These are phyloP conservation scores for Omphaloscelis lunosa DNA, from an alignment of 2,888 invertebrate species.

Conservation along the genomic window DNA sequence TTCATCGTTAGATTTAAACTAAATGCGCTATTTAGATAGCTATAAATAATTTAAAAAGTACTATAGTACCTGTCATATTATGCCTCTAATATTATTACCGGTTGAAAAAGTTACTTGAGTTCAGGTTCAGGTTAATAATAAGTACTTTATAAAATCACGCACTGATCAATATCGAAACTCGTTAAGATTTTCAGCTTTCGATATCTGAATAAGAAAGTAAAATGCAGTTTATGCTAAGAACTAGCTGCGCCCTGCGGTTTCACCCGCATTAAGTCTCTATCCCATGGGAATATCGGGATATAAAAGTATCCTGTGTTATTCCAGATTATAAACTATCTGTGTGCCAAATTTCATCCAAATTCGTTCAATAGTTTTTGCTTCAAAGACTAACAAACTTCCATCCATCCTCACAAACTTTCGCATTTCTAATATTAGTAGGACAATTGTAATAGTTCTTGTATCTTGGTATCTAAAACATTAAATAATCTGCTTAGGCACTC, in stretches of 20 bases:
- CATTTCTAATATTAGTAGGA: no score
- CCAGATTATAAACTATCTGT: no score
- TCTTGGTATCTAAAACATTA: background rate
- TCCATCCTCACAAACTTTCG: no score
- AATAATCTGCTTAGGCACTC: conserved; percentile 4
- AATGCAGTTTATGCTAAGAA: background rate
- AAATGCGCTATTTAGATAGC: background rate
- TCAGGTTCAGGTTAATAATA: background rate
- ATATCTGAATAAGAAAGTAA: background rate
- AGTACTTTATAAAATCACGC: background rate
- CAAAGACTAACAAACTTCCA: no score
- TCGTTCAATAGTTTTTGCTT: no score
- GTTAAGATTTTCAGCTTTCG: background rate
- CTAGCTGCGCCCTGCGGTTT: no score
- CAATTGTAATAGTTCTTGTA: background rate
- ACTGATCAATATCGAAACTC: background rate
- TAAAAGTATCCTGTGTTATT: no score
- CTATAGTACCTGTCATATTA: no score
- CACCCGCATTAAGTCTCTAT: no score
- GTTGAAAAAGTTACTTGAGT: background rate
- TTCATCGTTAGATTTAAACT: background rate
- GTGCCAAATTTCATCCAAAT: no score
- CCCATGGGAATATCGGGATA: no score
- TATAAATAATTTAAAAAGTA: background rate
- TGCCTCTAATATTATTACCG: no score